phyloP scores from a whole-genome alignment of 2,797 vertebrate genomes.

The Enteromius radiatus region DNA sequence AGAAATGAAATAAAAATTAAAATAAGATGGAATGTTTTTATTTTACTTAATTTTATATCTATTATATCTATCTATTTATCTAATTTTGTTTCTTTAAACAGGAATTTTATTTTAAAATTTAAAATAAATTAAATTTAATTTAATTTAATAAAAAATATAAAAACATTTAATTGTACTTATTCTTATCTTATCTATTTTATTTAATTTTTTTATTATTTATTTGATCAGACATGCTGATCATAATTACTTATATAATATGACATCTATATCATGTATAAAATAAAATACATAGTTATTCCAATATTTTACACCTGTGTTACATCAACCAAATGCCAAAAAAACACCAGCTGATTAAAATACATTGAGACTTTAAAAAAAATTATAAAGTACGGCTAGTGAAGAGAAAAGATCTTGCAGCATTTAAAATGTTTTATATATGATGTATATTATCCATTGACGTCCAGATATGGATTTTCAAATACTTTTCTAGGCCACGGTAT shows the following conservation, averaged over 20 bases:
- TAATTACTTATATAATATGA: neutral
- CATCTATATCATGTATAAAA: neutral
- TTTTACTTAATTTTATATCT: neutral
- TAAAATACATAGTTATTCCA: neutral
- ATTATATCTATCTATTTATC: no score
- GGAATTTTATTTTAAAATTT: no score
- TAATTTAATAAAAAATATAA: no score
- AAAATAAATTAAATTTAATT: no score
- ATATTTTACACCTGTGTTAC: neutral
- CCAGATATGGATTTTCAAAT: neutral
- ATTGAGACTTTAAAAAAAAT: neutral
- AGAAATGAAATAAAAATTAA: neutral
- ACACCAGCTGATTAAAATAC: neutral
- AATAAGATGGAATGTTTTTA: neutral
- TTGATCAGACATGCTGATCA: neutral
- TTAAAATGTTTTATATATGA: neutral
- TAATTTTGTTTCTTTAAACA: neutral
- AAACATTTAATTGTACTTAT: no score
- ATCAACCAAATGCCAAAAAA: neutral
- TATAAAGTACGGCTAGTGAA: neutral
- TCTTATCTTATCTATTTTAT: neutral
- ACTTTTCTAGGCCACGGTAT: neutral
- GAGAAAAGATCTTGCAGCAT: neutral
- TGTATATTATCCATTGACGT: neutral
- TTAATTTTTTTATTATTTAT: neutral